A percentile compares a stretch with the other conserved stretches of the same genome.
Conservation (phyloP, 2,797 vertebrate genomes). For the Trachops cirrhosus region DNA sequence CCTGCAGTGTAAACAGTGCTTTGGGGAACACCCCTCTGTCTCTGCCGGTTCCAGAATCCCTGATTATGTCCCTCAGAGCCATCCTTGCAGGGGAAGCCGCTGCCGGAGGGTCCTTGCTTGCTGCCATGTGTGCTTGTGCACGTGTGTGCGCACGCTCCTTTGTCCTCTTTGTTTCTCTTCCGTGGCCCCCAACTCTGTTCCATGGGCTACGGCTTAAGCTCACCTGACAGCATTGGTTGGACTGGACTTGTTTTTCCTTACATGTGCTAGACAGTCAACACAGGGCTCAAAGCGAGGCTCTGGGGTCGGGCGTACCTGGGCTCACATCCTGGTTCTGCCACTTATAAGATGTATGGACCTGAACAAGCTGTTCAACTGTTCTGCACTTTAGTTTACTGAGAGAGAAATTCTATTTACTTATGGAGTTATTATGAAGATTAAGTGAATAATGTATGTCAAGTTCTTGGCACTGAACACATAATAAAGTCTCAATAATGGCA, state of each 20-base stretch:
- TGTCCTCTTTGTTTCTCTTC: not conserved
- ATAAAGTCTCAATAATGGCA: not conserved
- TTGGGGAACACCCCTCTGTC: not conserved
- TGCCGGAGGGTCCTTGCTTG: not conserved
- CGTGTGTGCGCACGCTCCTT: rapidly evolving
- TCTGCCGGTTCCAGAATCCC: not conserved
- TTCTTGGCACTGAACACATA: not conserved
- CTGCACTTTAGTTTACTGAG: not conserved
- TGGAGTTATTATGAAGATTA: not conserved
- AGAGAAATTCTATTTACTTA: not conserved
- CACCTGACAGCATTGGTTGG: not conserved
- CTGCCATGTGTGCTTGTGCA: not conserved
- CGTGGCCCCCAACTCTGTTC: not conserved
- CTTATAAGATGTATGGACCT: not conserved
- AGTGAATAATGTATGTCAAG: not conserved
- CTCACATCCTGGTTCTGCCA: not conserved
- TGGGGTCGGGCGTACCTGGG: not conserved
- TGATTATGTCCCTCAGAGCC: not conserved
- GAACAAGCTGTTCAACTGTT: not conserved
- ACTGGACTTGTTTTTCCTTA: not conserved
- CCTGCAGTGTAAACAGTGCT: not conserved
- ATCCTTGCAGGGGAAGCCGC: not conserved
- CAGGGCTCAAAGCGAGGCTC: not conserved
- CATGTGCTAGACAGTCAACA: rapidly evolving
- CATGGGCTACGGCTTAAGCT: not conserved